Conservation (phyloP, 2,888 invertebrate species). For the Zaprionus obscuricornis region DNA sequence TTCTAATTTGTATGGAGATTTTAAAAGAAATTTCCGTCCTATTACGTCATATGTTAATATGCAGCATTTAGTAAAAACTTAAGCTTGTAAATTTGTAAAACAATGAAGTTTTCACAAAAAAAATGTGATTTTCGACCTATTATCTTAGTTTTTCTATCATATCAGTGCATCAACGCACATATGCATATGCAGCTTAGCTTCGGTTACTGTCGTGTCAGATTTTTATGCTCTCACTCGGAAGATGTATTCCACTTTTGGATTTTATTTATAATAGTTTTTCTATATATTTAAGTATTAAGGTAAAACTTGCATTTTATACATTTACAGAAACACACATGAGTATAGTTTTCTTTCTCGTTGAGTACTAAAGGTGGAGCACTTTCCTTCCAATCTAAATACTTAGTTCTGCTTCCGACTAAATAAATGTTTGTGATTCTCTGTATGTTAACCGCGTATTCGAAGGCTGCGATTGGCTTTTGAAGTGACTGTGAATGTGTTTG, state of each 20-base stretch:
- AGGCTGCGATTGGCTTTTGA: constrained; percentile 16
- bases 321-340: constrained; percentile 39
- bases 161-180: constrained; percentile 1
- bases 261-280: constrained; percentile 69
- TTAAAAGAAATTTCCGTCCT: no score
- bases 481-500: no score
- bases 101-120: no score
- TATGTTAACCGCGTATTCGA: constrained; percentile 61
- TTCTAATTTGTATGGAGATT: no score
- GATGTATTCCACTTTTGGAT: constrained; percentile 74
- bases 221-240: constrained; percentile 24
- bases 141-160: neutral
- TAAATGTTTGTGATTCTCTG: constrained; percentile 28
- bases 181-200: constrained; percentile 52
- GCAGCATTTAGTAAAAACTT: no score
- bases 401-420: constrained; percentile 69
- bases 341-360: constrained; percentile 29
- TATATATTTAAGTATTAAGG: constrained; percentile 10
- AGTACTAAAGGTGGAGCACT: constrained; percentile 34
- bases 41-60: no score
- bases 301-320: no score
- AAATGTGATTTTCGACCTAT: no score
- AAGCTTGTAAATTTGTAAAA: no score
- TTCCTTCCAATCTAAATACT: constrained; percentile 76
- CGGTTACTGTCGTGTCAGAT: constrained; percentile 36